Conservation (phyloP, 2,888 invertebrate genomes). For the Keiferia lycopersicella region DNA sequence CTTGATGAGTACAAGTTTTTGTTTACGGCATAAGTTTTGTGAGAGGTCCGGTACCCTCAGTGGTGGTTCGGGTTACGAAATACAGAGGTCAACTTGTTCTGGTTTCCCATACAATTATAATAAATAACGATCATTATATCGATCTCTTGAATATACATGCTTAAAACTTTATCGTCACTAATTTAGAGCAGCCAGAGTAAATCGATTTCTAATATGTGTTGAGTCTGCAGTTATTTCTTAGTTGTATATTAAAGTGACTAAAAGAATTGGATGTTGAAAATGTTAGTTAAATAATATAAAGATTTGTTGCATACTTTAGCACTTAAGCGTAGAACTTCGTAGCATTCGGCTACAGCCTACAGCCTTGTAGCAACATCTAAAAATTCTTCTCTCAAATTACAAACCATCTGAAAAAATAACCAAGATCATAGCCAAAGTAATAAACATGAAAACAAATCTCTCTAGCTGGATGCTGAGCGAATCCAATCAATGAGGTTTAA, state of each 20-base stretch:
- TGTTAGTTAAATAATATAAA: no score
- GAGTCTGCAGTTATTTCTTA: no score
- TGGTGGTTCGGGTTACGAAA: not conserved
- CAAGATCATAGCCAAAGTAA: not conserved
- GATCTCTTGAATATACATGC: no score
- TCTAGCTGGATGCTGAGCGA: conserved; percentile 36
- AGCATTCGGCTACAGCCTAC: not conserved
- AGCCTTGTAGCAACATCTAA: not conserved
- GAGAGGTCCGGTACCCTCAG: not conserved
- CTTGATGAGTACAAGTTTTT: conserved; percentile 6
- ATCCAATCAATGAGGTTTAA: conserved; percentile 64
- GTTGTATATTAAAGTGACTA: no score
- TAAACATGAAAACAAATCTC: conserved; percentile 30
- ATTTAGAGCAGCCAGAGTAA: no score
- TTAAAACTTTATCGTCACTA: no score
- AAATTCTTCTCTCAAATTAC: not conserved
- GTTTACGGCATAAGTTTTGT: conserved; percentile 6
- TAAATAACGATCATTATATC: no score
- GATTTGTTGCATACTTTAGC: no score
- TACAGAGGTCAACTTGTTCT: not conserved
- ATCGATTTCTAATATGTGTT: no score
- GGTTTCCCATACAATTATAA: not conserved
- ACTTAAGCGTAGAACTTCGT: no score
- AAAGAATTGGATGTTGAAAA: no score
- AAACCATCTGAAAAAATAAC: not conserved